A percentile compares a stretch with the other conserved stretches of the same genome.
phyloP scores from a whole-genome alignment of 1,140 invertebrate genomes.

The Cephus cinctus region DNA sequence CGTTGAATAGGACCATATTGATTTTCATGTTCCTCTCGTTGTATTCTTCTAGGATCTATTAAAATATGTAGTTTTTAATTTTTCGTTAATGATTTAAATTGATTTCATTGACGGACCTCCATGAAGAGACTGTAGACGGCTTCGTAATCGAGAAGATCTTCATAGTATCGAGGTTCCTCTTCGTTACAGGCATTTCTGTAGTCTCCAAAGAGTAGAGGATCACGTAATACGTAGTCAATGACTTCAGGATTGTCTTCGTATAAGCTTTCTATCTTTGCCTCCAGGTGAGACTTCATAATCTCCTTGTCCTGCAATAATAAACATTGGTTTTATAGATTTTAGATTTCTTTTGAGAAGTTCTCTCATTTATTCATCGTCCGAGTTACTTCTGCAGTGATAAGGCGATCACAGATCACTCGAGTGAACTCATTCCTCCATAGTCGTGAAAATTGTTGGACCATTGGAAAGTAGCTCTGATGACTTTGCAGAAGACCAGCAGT shows the following conservation, averaged over 20 bases:
- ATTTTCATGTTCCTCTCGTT: constrained; percentile 70
- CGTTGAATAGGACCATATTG: constrained; percentile 84
- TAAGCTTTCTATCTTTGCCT: constrained; percentile 49
- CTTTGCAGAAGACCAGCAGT: constrained; percentile 77
- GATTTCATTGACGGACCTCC: constrained; percentile 61
- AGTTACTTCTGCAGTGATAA: constrained; percentile 70
- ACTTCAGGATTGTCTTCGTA: constrained; percentile 59
- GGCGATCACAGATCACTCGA: constrained; percentile 81
- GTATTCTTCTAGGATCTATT: constrained; percentile 81
- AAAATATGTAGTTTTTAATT: constrained; percentile 14
- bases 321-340: too few species aligned
- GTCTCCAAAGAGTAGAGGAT: constrained; percentile 86
- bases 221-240: constrained; percentile 69
- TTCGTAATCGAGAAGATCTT: constrained; percentile 86
- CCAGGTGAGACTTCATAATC: constrained; percentile 54
- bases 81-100: constrained; percentile 8
- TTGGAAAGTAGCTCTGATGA: constrained; percentile 65
- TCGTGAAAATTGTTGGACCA: constrained; percentile 70
- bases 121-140: constrained; percentile 81
- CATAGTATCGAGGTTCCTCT: constrained; percentile 76
- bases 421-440: constrained; percentile 89
- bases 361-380: constrained; percentile 46
- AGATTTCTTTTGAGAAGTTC: too few species aligned
- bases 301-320: constrained; percentile 52
- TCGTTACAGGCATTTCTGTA: constrained; percentile 81